Conservation (phyloP, 2,113 vertebrate genomes). For the Corynorhinus townsendii region DNA sequence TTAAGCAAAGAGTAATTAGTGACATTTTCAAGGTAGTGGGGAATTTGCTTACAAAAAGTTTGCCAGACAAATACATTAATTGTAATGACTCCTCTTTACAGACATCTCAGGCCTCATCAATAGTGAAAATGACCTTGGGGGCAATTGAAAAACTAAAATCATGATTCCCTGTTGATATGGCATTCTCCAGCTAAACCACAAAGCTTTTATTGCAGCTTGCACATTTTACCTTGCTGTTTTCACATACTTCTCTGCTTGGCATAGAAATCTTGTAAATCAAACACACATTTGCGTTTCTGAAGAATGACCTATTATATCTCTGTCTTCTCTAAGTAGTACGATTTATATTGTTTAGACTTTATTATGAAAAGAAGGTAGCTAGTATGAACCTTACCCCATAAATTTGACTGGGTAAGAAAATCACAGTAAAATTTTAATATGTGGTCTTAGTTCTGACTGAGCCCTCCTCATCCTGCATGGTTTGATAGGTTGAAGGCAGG, state of each 20-base stretch:
- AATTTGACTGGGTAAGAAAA: not conserved
- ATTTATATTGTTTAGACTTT: conserved; percentile 28
- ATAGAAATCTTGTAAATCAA: conserved; percentile 6
- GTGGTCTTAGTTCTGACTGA: not conserved
- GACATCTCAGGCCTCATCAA: conserved; percentile 23
- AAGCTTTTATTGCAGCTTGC: not conserved
- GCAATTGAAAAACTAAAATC: conserved; percentile 46
- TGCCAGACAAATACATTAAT: conserved; percentile 51
- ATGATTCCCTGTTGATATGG: not conserved
- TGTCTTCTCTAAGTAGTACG: conserved; percentile 23
- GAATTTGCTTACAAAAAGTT: conserved; percentile 43
- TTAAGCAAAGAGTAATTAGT: not conserved
- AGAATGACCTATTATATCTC: not conserved
- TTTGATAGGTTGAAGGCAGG: not conserved
- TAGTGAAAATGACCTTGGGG: conserved; percentile 39
- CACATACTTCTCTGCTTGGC: not conserved
- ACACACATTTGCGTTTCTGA: not conserved
- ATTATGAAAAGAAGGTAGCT: conserved; percentile 9
- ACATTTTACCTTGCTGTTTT: conserved; percentile 28
- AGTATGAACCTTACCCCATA: not conserved
- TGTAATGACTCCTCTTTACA: conserved; percentile 6
- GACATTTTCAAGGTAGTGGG: conserved; percentile 32
- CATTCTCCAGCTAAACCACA: not conserved
- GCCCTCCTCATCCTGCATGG: not conserved
- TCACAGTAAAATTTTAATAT: not conserved